Conservation (phyloP, 2,888 invertebrate genomes). For the Agonum fuliginosum region DNA sequence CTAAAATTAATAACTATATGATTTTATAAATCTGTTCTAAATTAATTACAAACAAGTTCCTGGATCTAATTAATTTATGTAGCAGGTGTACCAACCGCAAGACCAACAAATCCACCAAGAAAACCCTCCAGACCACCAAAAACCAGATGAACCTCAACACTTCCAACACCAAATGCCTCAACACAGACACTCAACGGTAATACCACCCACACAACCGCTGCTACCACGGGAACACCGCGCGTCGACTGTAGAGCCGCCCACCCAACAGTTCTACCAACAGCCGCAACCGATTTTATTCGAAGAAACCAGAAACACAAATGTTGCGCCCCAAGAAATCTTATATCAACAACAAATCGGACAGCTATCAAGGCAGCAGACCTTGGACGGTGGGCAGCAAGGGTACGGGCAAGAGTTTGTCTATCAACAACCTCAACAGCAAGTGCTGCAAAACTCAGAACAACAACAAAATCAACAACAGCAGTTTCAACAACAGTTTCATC, state of each 20-base stretch:
- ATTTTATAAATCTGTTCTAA: no score
- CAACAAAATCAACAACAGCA: background rate
- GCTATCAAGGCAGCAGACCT: constrained; percentile 54
- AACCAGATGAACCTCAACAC: constrained; percentile 51
- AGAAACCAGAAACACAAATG: constrained; percentile 10
- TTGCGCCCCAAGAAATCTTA: background rate
- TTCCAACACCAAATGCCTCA: constrained; percentile 57
- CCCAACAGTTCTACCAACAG: constrained; percentile 43
- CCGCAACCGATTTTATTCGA: constrained; percentile 38
- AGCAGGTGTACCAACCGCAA: constrained; percentile 59
- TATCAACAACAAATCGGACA: constrained; percentile 50
- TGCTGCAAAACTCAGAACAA: no score
- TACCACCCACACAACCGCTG: constrained; percentile 46
- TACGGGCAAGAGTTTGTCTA: constrained; percentile 63
- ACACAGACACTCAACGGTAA: constrained; percentile 54
- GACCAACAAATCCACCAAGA: constrained; percentile 63
- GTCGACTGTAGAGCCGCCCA: constrained; percentile 52
- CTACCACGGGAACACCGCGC: constrained; percentile 52
- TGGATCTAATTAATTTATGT: no score
- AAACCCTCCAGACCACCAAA: constrained; percentile 59
- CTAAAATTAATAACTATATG: no score
- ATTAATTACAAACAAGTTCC: no score
- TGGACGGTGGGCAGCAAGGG: no score
- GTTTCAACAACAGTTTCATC: no score
- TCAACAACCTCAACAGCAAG: constrained; percentile 62